Conservation (phyloP, 2,113 vertebrate genomes). For the Ammospiza caudacuta region DNA sequence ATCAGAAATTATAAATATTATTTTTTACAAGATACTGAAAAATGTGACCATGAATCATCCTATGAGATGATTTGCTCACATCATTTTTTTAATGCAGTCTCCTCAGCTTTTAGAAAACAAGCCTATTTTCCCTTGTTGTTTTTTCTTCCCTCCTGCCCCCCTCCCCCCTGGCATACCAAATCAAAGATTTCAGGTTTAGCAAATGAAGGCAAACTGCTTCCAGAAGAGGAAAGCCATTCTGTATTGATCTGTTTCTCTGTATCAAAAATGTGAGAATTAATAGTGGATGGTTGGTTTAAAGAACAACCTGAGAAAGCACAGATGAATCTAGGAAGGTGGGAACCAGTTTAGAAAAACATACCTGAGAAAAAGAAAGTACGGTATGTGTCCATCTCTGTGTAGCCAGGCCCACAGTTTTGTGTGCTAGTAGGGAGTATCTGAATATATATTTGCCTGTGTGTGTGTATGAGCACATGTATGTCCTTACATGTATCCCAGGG, state of each 20-base stretch:
- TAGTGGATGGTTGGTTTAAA: not conserved
- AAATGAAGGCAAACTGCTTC: conserved; percentile 56
- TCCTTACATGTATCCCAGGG: not conserved
- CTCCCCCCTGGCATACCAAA: not conserved
- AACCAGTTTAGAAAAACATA: not conserved
- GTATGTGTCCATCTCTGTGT: no score
- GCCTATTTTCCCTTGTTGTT: not conserved
- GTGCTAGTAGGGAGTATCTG: not conserved
- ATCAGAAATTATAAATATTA: conserved; percentile 18
- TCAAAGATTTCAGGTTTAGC: conserved; percentile 1
- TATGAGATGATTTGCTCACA: conserved; percentile 41
- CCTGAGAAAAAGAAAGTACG: not conserved
- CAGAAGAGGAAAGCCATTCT: conserved; percentile 2
- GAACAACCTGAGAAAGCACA: not conserved
- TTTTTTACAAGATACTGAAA: conserved; percentile 42
- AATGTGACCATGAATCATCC: conserved; percentile 73
- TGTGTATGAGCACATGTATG: accelerated
- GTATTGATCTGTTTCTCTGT: not conserved
- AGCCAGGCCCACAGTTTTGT: not conserved
- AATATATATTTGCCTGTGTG: not conserved
- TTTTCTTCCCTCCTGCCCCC: no score
- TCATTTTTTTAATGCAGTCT: conserved; percentile 2
- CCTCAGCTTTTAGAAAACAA: conserved; percentile 37
- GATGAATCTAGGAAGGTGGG: not conserved
- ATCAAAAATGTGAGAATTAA: not conserved